Evolutionary conservation across 2,888 invertebrate genomes (phyloP), one percentile per base, ranked within the genome.

Genomic region (Pimpla rufipes): DNA sequence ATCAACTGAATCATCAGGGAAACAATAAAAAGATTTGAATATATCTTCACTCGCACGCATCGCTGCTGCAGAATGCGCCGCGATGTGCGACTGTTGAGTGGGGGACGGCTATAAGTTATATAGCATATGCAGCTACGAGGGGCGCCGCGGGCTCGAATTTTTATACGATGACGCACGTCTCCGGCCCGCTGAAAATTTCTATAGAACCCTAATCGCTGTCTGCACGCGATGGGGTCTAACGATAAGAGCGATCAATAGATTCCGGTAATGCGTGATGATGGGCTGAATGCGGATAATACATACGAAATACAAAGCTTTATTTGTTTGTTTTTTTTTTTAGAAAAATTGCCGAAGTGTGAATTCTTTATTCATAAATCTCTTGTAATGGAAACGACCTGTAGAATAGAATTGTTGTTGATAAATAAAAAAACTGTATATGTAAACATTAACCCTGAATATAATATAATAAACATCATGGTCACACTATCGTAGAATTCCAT

Each of bases 151-250:
- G 16, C 52, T n/a, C 18, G 21, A 16, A 70, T 55, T 70, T 70
- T 70, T 42, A 55, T 55, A n/a, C 70, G 70, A 70, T 70, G 70
- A 70, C 70, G 52, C 70, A 70, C 21, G 3, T n/a, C 35, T n/a
- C n/a, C 35, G 8, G 35, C 29, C 7, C 6, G 35, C 1, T n/a
- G 7, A 16, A 59, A 37, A 29, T 59, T 59, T 52, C 7, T 16
- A 16, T 8, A n/a, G 35, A 59, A 59, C 6, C 8, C n/a, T n/a
- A 45, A 66, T 45, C 45, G 42, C 18, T 45, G 45, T 66, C 23
- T 6, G 13, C 4, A 13, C 35, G 59, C 3, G 35, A 37, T 16
- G 35, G 59, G 35, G 0, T 29, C 7, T 35, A 59, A n/a, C n/a
- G 37, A 59, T 59, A 59, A 59, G 35, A 59, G 16, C 16, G n/a